Base-by-base conservation (phyloP, 2,113 vertebrate genomes). In the Poeciliopsis prolifica region DNA sequence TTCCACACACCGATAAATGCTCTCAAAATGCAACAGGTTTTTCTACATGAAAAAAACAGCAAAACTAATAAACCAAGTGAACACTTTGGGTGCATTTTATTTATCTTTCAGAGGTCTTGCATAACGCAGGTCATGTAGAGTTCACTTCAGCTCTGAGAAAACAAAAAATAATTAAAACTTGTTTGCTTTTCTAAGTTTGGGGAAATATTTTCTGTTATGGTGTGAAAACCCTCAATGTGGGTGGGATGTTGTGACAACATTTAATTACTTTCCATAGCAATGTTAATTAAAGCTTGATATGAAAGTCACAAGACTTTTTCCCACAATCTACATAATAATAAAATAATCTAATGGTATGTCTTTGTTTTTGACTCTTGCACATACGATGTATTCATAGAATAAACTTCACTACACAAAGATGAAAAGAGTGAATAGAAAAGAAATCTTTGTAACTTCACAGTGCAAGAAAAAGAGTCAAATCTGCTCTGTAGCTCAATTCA, bases 231-330 rank as follows among this genome's bases (percentile, higher is more conserved):
- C 26, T 26, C 62, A 31, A 51, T 0, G 44, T 77, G 74, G 24
- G 33, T 33, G 15, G 62, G 64, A 72, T 69, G 30, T 31, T 72
- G 4, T 54, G 14, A 64, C 0, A 48, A 13, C 33, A 22, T 22
- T 78, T 65, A 62, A 70, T 74, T 62, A 76, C 71, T 82, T 69
- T n/a, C 0, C 44, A 58, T 48, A 1, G 8, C 44, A n/a, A 68
- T 76, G 62, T 44, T 35, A 65, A 81, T 81, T n/a, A 64, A 60
- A 72, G 33, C 74, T 72, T 72, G 42, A 66, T 72, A 58, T 11
- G 5, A 24, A 72, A 58, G 14, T 66, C n/a, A 28, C 19, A 4
- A 29, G 28, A 35, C 61, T 0, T 58, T 12, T 62, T 74, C 31
- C 64, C 62, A 68, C 42, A 0, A 28, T 68, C 26, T 76, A 1